A percentile compares a stretch with the other conserved stretches of the same genome.
Evolutionary conservation across 1,140 invertebrate species (phyloP).

Genomic region (Tribolium madens): DNA sequence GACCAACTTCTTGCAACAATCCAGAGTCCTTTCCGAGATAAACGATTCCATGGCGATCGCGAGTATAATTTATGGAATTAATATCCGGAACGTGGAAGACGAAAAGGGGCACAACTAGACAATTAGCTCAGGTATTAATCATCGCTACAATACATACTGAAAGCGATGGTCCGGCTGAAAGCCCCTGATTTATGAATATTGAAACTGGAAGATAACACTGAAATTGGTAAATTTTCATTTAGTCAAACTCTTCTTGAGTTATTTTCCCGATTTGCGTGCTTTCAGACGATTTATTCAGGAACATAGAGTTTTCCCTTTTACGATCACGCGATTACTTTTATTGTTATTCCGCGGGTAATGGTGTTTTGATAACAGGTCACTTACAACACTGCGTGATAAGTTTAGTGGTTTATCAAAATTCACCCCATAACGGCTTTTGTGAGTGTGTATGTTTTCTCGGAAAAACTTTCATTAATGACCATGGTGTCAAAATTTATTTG

Average conservation of each 20-base stretch:
- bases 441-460: neutral
- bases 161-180: constrained; percentile 16
- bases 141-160: constrained; percentile 39
- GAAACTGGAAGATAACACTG: neutral
- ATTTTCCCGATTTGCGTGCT: constrained; percentile 14
- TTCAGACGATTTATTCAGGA: constrained; percentile 1
- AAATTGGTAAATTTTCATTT: constrained; percentile 29
- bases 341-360: constrained; percentile 19
- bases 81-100: constrained; percentile 48
- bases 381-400: neutral
- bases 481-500: too few relatives aligned
- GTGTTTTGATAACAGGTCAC: constrained; percentile 35
- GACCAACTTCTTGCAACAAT: constrained; percentile 3
- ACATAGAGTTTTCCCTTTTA: neutral
- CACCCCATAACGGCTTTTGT: neutral
- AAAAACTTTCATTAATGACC: too few relatives aligned
- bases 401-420: neutral
- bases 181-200: constrained; percentile 23
- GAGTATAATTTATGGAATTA: constrained; percentile 54
- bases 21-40: constrained; percentile 21
- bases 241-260: neutral
- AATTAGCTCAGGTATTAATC: constrained; percentile 48
- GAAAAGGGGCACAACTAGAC: constrained; percentile 8
- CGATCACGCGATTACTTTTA: constrained; percentile 22
- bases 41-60: constrained; percentile 41